phyloP scores from a whole-genome alignment of 2,113 vertebrate genomes.

The Canis aureus region DNA sequence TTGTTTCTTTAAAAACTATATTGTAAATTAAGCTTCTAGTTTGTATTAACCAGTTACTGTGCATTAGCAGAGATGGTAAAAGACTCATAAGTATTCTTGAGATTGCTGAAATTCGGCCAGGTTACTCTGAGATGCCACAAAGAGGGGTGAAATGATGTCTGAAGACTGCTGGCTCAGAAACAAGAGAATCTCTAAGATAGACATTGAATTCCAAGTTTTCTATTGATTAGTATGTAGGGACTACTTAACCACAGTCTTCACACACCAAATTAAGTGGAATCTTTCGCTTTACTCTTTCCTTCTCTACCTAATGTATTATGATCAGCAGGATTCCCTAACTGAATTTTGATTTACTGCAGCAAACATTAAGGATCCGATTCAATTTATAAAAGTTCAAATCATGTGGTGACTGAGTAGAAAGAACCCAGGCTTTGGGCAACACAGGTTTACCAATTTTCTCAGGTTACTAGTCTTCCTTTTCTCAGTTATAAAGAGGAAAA shows the following conservation, averaged over 20 bases:
- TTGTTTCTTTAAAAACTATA: slow-evolving; percentile 34
- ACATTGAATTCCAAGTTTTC: not conserved
- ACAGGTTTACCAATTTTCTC: not conserved
- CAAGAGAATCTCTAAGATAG: not conserved
- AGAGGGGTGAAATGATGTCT: not conserved
- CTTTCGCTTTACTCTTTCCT: not conserved
- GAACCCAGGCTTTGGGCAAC: not conserved
- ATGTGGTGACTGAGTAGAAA: not conserved
- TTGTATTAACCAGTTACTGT: not conserved
- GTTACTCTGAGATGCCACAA: not conserved
- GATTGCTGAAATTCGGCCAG: not conserved
- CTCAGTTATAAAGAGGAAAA: not conserved
- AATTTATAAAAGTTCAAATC: not conserved
- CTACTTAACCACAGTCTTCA: not conserved
- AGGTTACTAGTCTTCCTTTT: not conserved
- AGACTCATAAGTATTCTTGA: not conserved
- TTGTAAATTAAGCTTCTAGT: not conserved
- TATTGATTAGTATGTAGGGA: not conserved
- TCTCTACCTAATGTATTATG: not conserved
- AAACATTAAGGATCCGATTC: not conserved
- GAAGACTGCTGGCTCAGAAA: not conserved
- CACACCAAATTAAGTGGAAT: not conserved
- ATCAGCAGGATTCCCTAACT: not conserved
- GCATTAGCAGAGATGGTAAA: not conserved
- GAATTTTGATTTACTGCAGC: not conserved